A percentile compares a stretch with the other conserved stretches of the same genome.
phyloP scores from a whole-genome alignment of 2,113 vertebrate genomes.

The Bostrychus sinensis region DNA sequence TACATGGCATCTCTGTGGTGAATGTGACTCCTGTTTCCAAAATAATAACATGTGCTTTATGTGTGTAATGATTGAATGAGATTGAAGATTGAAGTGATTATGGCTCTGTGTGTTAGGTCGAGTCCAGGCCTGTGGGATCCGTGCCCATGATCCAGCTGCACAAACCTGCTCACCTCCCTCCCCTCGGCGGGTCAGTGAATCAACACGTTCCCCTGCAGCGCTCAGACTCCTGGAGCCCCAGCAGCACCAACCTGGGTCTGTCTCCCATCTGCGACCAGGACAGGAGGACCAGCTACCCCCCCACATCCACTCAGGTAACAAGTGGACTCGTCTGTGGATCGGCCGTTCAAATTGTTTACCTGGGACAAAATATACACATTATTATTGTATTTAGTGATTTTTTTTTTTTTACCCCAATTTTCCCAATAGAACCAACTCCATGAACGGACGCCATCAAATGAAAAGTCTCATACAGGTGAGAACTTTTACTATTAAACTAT shows the following conservation, averaged over 20 bases:
- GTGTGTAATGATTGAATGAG: background rate
- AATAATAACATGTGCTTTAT: no score
- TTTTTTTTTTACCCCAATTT: background rate
- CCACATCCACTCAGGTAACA: constrained; percentile 30
- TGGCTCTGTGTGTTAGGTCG: constrained; percentile 23
- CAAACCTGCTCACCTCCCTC: background rate
- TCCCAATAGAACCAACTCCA: constrained; percentile 31
- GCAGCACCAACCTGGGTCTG: constrained; percentile 6
- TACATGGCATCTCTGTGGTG: no score
- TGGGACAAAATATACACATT: background rate
- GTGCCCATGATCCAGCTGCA: constrained; percentile 14
- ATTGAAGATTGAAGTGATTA: constrained; percentile 9
- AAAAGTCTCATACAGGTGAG: constrained; percentile 52
- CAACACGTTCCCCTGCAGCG: background rate
- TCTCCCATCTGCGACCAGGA: background rate
- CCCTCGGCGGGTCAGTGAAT: background rate
- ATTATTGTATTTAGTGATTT: background rate
- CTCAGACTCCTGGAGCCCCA: constrained; percentile 6
- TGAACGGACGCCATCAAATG: constrained; percentile 24
- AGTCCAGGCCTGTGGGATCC: constrained; percentile 10
- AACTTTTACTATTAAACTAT: background rate
- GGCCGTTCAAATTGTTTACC: no score
- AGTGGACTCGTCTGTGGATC: background rate
- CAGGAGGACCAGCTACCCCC: constrained; percentile 8
- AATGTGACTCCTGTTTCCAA: no score